phyloP scores from a whole-genome alignment of 2,888 invertebrate species.

The Teleiodes luculella region DNA sequence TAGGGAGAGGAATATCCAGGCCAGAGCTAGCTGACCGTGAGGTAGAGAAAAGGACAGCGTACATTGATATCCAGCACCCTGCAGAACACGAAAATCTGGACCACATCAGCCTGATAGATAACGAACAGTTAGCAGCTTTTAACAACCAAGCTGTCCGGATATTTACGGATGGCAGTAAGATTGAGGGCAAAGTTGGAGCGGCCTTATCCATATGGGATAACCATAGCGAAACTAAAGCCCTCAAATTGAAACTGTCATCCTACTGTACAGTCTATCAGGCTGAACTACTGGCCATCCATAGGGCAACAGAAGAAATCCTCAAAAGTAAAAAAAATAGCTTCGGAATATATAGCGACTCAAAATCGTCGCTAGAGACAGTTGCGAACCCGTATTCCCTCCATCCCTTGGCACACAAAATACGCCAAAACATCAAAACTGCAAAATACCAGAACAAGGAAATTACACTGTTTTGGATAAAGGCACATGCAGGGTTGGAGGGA shows the following conservation, averaged over 20 bases:
- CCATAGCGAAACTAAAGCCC: background rate
- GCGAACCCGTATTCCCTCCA: background rate
- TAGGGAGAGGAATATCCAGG: background rate
- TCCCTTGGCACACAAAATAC: background rate
- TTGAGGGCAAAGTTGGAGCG: background rate
- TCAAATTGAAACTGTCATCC: background rate
- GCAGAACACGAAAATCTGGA: background rate
- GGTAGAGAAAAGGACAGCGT: background rate
- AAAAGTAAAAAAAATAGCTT: background rate
- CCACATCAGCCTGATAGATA: background rate
- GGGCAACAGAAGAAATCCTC: background rate
- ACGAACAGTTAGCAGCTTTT: background rate
- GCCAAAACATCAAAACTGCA: no score
- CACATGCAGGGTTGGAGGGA: background rate
- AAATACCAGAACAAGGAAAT: no score
- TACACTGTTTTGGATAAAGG: background rate
- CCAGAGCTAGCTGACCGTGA: background rate
- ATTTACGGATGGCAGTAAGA: background rate
- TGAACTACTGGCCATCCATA: background rate
- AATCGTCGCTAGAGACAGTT: background rate
- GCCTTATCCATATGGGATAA: background rate
- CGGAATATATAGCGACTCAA: background rate
- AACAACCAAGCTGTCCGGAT: background rate
- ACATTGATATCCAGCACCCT: background rate
- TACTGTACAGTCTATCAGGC: slow-evolving; percentile 1